phyloP scores from a whole-genome alignment of 2,888 invertebrate species.

The Capitulum mitella region DNA sequence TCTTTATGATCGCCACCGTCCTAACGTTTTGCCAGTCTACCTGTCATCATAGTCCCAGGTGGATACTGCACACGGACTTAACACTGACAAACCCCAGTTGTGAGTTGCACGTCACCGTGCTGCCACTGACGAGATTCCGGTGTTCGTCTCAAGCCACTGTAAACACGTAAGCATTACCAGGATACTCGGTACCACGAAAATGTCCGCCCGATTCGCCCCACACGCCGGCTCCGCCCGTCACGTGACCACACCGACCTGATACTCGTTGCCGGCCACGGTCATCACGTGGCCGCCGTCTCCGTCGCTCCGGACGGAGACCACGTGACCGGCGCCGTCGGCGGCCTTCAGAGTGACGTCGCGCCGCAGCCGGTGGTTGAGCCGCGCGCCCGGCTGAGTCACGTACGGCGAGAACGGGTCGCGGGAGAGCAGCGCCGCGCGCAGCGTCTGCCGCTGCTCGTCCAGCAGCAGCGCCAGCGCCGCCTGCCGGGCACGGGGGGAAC shows the following conservation, averaged over 20 bases:
- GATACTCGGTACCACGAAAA: too few relatives aligned
- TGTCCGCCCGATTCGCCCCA: too few relatives aligned
- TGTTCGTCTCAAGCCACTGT: too few relatives aligned
- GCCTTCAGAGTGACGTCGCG: conserved; percentile 55
- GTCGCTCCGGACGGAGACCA: conserved; percentile 25
- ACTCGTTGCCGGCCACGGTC: conserved; percentile 30
- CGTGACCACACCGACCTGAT: conserved; percentile 33
- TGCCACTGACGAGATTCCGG: too few relatives aligned
- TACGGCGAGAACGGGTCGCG: conserved; percentile 50
- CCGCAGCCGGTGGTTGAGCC: conserved; percentile 58
- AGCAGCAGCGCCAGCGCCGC: conserved; percentile 44
- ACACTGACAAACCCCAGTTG: too few relatives aligned
- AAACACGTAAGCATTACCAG: too few relatives aligned
- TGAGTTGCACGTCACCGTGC: too few relatives aligned
- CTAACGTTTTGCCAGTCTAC: too few relatives aligned
- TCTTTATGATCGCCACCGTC: too few relatives aligned
- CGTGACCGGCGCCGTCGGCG: conserved; percentile 50
- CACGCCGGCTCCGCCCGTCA: too few relatives aligned
- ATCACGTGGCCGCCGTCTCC: conserved; percentile 27
- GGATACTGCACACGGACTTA: too few relatives aligned
- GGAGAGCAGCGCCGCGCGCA: conserved; percentile 41
- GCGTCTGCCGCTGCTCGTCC: conserved; percentile 45
- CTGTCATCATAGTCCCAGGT: too few relatives aligned
- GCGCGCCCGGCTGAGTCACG: conserved; percentile 50
- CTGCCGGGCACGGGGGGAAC: conserved; percentile 34